Percentiles rank a stretch among this genome's conserved stretches.
Evolutionary conservation across 2,888 invertebrate genomes (phyloP).

Genomic region (Hirtodrosophila trivittata): DNA sequence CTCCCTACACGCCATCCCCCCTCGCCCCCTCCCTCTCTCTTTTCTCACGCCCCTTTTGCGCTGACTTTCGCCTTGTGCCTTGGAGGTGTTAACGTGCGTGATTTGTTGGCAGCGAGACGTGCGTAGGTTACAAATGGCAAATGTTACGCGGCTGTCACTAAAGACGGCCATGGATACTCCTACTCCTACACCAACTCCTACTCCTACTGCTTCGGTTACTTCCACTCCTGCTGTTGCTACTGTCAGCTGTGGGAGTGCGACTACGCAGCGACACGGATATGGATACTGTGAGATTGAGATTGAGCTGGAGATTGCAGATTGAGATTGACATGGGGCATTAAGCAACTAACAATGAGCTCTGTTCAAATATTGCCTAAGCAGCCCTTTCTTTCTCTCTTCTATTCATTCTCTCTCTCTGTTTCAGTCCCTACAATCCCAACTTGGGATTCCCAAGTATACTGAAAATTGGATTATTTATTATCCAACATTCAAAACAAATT

Average conservation of each 20-base stretch:
- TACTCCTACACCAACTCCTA: not conserved
- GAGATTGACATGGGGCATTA: conserved; percentile 53
- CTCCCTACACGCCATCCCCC: not conserved
- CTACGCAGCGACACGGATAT: conserved; percentile 13
- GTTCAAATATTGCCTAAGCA: conserved; percentile 6
- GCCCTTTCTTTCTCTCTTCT: not conserved
- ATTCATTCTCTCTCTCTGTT: not conserved
- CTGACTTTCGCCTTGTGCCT: conserved; percentile 58
- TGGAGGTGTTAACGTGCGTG: conserved; percentile 67
- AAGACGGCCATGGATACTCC: conserved; percentile 30
- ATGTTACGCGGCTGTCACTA: conserved; percentile 49
- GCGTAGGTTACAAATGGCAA: conserved; percentile 51
- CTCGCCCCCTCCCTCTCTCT: conserved; percentile 1
- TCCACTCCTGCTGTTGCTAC: not conserved
- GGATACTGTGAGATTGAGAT: conserved; percentile 25
- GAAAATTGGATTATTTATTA: conserved; percentile 2
- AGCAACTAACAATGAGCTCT: conserved; percentile 44
- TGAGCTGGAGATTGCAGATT: conserved; percentile 24
- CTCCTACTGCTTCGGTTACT: no score
- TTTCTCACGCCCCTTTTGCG: conserved; percentile 11
- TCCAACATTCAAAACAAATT: not conserved
- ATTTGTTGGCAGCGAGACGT: conserved; percentile 59
- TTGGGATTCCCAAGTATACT: not conserved
- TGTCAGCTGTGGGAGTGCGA: not conserved
- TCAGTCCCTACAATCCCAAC: not conserved